Conservation (phyloP, 2,113 vertebrate genomes). For the Lichenostomus cassidix region DNA sequence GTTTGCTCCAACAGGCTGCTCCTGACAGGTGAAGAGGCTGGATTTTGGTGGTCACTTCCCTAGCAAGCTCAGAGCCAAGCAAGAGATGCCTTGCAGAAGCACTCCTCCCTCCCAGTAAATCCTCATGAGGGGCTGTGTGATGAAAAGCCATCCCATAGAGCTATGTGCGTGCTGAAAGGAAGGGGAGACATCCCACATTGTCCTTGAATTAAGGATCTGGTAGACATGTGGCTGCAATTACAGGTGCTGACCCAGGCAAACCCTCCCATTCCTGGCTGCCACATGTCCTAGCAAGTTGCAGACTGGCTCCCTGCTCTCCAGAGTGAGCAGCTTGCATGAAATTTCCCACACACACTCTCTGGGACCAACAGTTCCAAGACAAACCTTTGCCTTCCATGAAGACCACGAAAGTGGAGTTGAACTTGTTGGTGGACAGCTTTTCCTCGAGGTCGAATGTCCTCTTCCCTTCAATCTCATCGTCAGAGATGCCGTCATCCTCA, state of each 20-base stretch:
- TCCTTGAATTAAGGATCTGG: not conserved
- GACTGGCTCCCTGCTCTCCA: accelerated
- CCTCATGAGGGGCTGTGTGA: not conserved
- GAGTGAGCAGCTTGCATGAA: accelerated
- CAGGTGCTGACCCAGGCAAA: conserved; percentile 20
- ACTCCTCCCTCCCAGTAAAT: not conserved
- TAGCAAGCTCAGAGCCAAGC: not conserved
- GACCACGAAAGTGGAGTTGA: conserved; percentile 86
- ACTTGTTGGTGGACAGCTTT: conserved; percentile 86
- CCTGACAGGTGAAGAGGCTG: not conserved
- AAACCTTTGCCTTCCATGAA: conserved; percentile 97
- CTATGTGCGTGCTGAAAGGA: not conserved
- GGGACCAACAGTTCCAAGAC: not conserved
- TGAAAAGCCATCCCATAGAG: not conserved
- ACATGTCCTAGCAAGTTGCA: not conserved
- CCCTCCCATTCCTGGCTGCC: not conserved
- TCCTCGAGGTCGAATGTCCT: conserved; percentile 94
- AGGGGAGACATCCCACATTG: not conserved
- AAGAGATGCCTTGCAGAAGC: not conserved
- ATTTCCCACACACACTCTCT: not conserved
- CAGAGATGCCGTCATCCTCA: conserved; percentile 95
- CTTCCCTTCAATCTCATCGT: conserved; percentile 98
- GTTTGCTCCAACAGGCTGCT: not conserved
- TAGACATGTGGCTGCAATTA: conserved; percentile 20
- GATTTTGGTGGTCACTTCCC: not conserved